A percentile compares a stretch with the other conserved stretches of the same genome.
These are phyloP conservation scores for Trichogramma evanescens DNA, from an alignment of 2,888 invertebrate genomes.

Conservation along the genomic window DNA sequence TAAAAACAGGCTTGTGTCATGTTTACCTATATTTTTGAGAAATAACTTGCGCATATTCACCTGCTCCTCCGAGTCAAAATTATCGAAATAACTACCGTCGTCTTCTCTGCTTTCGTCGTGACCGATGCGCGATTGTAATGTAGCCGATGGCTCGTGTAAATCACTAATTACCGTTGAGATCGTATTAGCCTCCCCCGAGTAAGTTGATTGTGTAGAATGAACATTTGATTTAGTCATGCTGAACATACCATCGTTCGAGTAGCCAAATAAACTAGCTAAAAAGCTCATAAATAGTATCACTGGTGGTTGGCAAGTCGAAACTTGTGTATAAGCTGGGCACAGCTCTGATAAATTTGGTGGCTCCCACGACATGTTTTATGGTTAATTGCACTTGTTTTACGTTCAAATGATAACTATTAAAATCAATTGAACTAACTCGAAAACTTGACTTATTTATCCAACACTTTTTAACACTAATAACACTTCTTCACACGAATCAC, in stretches of 20 bases:
- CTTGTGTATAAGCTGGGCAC: conserved; percentile 52
- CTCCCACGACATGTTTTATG: conserved; percentile 47
- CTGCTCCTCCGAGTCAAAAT: neutral
- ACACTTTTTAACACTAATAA: too few relatives aligned
- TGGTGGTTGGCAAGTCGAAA: conserved; percentile 56
- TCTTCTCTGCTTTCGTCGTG: neutral
- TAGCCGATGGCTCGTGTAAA: neutral
- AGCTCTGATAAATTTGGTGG: conserved; percentile 54
- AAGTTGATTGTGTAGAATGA: neutral
- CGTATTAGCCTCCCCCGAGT: neutral
- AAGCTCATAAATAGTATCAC: conserved; percentile 57
- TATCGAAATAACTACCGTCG: neutral
- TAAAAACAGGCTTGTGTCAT: too few relatives aligned
- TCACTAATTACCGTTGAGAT: neutral
- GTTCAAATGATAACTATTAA: neutral
- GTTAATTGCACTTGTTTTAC: neutral
- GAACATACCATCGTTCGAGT: conserved; percentile 45
- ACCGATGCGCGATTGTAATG: conserved; percentile 1
- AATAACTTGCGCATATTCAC: too few relatives aligned
- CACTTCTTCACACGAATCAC: too few relatives aligned
- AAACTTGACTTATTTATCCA: too few relatives aligned
- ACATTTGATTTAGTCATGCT: neutral
- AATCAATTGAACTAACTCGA: too few relatives aligned
- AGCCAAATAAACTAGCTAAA: conserved; percentile 54
- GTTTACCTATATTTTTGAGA: too few relatives aligned